Evolutionary conservation across 2,113 vertebrate species (phyloP).

Genomic region (Misgurnus mizolepis): DNA sequence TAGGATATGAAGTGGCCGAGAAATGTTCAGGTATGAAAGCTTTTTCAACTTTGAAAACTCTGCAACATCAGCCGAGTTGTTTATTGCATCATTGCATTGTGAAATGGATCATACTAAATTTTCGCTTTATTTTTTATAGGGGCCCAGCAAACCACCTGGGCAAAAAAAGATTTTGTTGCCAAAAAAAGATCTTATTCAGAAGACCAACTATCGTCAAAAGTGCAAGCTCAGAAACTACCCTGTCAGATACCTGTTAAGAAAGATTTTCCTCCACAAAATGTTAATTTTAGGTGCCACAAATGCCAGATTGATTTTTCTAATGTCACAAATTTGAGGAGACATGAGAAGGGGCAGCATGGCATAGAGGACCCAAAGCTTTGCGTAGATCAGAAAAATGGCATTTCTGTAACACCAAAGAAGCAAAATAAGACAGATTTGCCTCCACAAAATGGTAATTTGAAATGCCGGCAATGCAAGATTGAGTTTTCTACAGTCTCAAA

Average conservation of each 20-base stretch:
- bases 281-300: background rate
- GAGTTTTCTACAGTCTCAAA: background rate
- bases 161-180: no score
- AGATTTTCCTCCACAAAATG: background rate
- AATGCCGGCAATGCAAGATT: background rate
- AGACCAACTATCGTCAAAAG: no score
- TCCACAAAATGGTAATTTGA: background rate
- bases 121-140: no score
- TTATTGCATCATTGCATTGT: no score
- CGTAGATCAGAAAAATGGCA: background rate
- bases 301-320: background rate
- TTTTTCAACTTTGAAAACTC: no score
- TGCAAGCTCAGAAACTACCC: background rate
- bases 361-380: background rate
- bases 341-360: background rate
- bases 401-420: background rate
- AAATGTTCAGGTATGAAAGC: no score
- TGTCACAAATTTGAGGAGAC: background rate
- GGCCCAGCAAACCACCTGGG: no score
- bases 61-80: no score
- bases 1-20: no score
- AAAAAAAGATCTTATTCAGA: no score
- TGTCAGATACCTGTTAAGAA: background rate
- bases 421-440: background rate
- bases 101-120: no score